Evolutionary conservation across 2,888 invertebrate species (phyloP), one percentile per base, ranked within the genome.

Genomic region (Lamellibrachia columna): DNA sequence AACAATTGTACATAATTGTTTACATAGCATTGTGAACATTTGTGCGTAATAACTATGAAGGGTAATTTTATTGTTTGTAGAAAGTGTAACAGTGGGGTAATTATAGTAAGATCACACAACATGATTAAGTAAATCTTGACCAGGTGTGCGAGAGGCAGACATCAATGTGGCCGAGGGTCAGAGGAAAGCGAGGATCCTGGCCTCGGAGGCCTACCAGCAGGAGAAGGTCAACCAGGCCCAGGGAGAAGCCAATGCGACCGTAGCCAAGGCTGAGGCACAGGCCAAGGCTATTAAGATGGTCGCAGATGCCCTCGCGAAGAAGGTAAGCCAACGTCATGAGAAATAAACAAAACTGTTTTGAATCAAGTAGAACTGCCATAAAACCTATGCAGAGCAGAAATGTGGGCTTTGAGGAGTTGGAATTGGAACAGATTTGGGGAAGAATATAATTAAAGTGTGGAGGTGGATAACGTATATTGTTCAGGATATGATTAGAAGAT

Each of bases 111-210:
- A 7, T 90, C 3, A 8, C n/a, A 55, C n/a, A 11, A 11, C 11
- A 92, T 91, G 28, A 4, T 52, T 9, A 11, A 52, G 22, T 52
- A 75, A 92, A 53, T 92, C 75, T 90, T 90, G 28, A 93, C 52
- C 94, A 97, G 97, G 97, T 95, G 94, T 96, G 3, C 95, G 97
- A 92, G 97, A 97, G 94, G 97, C 97, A 4, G 99, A 99, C 94
- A 99, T 99, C 93, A 99, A 99, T 97, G 98, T 99, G 7, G 99
- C 99, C 0, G 99, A 99, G 97, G 99, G 99, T 95, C 98, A 98
- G 97, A 98, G 99, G 93, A 98, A 98, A 96, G 97, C 99, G 0
- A 97, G 98, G 95, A 99, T 99, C 96, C 97, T 99, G 93, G 98
- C 98, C 3, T 99, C 99, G 93, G 99, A 99, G 97, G 99, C 99